phyloP scores from a whole-genome alignment of 2,797 vertebrate species.

The Acestrorhynchus altus region DNA sequence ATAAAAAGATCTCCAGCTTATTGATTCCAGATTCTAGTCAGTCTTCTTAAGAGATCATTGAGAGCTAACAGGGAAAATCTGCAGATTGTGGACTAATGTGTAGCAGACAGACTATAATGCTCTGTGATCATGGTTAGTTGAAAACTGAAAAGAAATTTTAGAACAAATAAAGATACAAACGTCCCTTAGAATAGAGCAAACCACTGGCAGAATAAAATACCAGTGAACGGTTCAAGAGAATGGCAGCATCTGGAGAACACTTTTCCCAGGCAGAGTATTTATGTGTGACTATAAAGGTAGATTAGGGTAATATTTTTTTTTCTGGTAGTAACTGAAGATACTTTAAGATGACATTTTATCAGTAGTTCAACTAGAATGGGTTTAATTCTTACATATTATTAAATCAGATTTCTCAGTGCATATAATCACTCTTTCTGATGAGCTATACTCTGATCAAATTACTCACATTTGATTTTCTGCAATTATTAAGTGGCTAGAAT shows the following conservation, averaged over 20 bases:
- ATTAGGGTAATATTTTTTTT: background rate
- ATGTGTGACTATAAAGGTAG: conserved; percentile 23
- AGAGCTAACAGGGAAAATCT: background rate
- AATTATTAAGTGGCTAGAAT: too few species aligned
- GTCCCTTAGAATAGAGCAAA: background rate
- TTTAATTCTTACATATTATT: background rate
- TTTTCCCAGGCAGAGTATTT: conserved; percentile 41
- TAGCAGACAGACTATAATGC: background rate
- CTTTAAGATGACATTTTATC: background rate
- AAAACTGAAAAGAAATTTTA: conserved; percentile 18
- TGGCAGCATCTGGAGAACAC: conserved; percentile 23
- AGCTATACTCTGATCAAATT: too few species aligned
- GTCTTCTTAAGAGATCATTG: background rate
- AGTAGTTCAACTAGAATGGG: background rate
- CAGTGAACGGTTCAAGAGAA: conserved; percentile 24
- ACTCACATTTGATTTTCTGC: too few species aligned
- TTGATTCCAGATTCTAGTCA: background rate
- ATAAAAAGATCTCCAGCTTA: background rate
- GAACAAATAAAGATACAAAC: conserved; percentile 2
- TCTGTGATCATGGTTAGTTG: background rate
- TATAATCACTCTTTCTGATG: too few species aligned
- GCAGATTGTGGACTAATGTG: background rate
- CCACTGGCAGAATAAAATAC: conserved; percentile 11
- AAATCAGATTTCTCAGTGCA: too few species aligned
- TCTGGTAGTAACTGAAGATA: background rate